Percentiles rank a stretch among this genome's conserved stretches.
Evolutionary conservation across 2,888 invertebrate genomes (phyloP).

Genomic region (Hyposoter didymator): DNA sequence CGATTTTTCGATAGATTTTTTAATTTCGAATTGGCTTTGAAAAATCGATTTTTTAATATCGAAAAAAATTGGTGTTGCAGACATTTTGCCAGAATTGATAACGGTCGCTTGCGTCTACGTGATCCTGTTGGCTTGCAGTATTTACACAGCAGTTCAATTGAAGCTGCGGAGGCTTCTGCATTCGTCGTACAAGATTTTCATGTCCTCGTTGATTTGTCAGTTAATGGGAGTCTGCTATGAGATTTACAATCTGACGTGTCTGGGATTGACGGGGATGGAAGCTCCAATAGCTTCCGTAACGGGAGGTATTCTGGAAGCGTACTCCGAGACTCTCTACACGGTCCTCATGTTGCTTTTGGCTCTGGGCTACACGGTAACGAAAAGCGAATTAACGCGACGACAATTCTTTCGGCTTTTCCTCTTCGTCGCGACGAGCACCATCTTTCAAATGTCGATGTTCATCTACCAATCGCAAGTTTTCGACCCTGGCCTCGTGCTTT

Average conservation of each 20-base stretch:
- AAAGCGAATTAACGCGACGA: slow-evolving; percentile 90
- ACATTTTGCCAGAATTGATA: slow-evolving; percentile 93
- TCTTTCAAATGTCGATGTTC: slow-evolving; percentile 91
- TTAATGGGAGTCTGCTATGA: slow-evolving; percentile 89
- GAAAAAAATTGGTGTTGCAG: slow-evolving; percentile 85
- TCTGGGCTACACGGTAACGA: slow-evolving; percentile 96
- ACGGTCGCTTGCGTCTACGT: slow-evolving; percentile 90
- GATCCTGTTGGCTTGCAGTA: slow-evolving; percentile 89
- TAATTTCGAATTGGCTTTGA: background rate
- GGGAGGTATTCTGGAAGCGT: slow-evolving; percentile 90
- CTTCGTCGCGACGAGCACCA: slow-evolving; percentile 91
- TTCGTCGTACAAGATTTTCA: slow-evolving; percentile 94
- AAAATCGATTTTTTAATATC: background rate
- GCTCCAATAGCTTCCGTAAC: slow-evolving; percentile 82
- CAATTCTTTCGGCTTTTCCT: slow-evolving; percentile 91
- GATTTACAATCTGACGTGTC: slow-evolving; percentile 90
- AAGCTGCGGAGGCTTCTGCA: slow-evolving; percentile 93
- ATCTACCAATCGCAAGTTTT: slow-evolving; percentile 94
- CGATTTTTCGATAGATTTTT: background rate
- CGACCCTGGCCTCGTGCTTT: slow-evolving; percentile 95
- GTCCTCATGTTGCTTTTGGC: slow-evolving; percentile 92
- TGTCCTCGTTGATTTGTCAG: slow-evolving; percentile 90
- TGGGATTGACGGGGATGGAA: slow-evolving; percentile 90
- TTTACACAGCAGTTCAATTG: slow-evolving; percentile 91
- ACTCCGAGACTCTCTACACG: slow-evolving; percentile 91